These are phyloP conservation scores for Pandemis heparana DNA, from an alignment of 2,888 invertebrate species.

Conservation along the genomic window DNA sequence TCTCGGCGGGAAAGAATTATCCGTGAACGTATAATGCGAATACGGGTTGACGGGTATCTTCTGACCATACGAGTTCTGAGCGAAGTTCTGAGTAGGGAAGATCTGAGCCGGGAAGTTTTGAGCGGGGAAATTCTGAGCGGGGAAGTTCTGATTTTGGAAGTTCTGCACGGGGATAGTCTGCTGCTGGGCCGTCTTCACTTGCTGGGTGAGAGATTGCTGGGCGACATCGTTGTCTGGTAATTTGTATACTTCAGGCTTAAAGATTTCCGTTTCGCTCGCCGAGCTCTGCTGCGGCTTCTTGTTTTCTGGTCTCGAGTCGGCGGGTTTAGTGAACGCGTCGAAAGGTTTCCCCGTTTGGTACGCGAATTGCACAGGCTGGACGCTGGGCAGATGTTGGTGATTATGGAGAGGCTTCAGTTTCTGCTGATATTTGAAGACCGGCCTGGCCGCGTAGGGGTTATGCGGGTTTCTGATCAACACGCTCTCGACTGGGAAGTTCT, in stretches of 20 bases:
- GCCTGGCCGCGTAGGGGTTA: constrained; percentile 71
- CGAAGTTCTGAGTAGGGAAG: constrained; percentile 32
- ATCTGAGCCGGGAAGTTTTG: constrained; percentile 50
- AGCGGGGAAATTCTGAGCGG: constrained; percentile 50
- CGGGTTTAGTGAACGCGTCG: constrained; percentile 70
- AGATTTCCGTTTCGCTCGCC: constrained; percentile 63
- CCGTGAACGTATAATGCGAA: constrained; percentile 72
- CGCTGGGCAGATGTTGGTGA: constrained; percentile 72
- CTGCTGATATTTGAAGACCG: constrained; percentile 70
- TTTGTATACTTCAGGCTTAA: constrained; percentile 77
- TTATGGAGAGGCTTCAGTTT: constrained; percentile 70
- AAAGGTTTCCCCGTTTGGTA: constrained; percentile 69
- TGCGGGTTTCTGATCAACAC: constrained; percentile 75
- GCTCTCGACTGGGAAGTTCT: constrained; percentile 74
- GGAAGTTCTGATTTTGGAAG: constrained; percentile 39
- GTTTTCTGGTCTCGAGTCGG: constrained; percentile 69
- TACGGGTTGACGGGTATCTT: constrained; percentile 63
- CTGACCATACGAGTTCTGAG: constrained; percentile 52
- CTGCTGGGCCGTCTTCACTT: constrained; percentile 79
- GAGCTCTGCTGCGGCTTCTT: constrained; percentile 54
- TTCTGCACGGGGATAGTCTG: constrained; percentile 51
- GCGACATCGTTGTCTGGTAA: constrained; percentile 73
- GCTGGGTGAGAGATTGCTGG: constrained; percentile 69
- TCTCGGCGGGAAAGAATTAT: constrained; percentile 70
- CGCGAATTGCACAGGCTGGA: constrained; percentile 76